Evolutionary conservation across 2,797 vertebrate genomes (phyloP), one percentile per base, ranked within the genome.

Genomic region (Selene dorsalis): DNA sequence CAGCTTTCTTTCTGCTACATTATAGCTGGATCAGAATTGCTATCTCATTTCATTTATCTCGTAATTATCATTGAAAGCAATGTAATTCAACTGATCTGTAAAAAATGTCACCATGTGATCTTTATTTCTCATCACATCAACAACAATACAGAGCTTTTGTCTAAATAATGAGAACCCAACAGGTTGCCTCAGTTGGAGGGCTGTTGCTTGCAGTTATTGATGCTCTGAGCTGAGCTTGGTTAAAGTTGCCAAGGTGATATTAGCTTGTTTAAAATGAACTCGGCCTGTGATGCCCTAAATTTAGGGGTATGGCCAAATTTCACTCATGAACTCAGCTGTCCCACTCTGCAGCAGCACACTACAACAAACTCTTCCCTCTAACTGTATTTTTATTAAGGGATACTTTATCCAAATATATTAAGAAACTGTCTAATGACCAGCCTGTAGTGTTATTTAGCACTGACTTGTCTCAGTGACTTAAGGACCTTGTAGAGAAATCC

Each of bases 381-480:
- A 24, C 4, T 1, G 12, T 28, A 14, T 30, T 57, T 45, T 26
- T 24, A 48, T 48, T 3, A 7, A 47, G 18, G n/a, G 50, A 38
- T 10, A 24, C 28, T 74, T 70, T 41, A 66, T 17, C 30, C 39
- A 20, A 57, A 53, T 65, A 39, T 57, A n/a, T 61, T 43, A 8
- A 20, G 35, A 59, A 12, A 59, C 7, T 12, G 43, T 57, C 22
- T 64, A 62, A 60, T 63, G 65, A 58, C 43, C 26, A 45, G 65
- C 78, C 55, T 50, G 53, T 47, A 67, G 77, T 35, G 4, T 80
- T 67, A 58, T 77, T 75, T 72, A 69, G 32, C 63, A 6, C 53
- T 47, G 57, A 60, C 53, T 32, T 20, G 57, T 63, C 67, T 74
- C 43, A 52, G 4, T 38, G n/a, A 43, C 28, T 80, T 28, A n/a